These are phyloP conservation scores for Ectropis crepuscularia DNA, from an alignment of 2,888 invertebrate genomes.

Conservation along the genomic window DNA sequence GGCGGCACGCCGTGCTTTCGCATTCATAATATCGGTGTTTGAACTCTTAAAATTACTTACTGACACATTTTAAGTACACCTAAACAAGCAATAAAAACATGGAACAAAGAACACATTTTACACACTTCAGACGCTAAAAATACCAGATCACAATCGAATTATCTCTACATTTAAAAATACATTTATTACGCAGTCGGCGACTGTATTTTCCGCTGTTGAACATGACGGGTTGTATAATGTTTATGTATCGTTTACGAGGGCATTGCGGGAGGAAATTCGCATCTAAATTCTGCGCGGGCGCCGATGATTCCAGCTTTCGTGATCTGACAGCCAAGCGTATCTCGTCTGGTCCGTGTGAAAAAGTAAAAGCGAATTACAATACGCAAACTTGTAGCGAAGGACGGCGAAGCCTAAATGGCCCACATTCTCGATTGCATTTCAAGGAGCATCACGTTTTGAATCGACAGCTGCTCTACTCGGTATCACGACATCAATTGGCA, in stretches of 20 bases:
- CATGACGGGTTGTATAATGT: constrained; percentile 77
- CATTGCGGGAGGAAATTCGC: constrained; percentile 76
- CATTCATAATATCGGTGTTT: constrained; percentile 77
- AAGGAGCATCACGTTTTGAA: constrained; percentile 36
- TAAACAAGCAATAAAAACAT: constrained; percentile 35
- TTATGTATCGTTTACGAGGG: constrained; percentile 71
- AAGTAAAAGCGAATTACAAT: constrained; percentile 54
- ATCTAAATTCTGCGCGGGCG: constrained; percentile 79
- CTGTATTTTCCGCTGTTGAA: constrained; percentile 79
- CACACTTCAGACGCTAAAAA: constrained; percentile 38
- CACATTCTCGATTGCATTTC: constrained; percentile 30
- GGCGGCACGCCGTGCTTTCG: constrained; percentile 74
- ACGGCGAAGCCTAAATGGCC: constrained; percentile 18
- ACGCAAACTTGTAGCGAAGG: constrained; percentile 18
- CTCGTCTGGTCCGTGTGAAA: constrained; percentile 77
- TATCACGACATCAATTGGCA: constrained; percentile 67
- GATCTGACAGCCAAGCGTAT: constrained; percentile 72
- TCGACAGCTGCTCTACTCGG: constrained; percentile 36
- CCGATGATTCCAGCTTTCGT: constrained; percentile 78
- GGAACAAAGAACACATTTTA: constrained; percentile 30
- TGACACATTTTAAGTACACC: constrained; percentile 60
- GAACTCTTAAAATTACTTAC: constrained; percentile 71
- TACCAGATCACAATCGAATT: constrained; percentile 50
- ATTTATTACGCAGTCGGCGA: constrained; percentile 69
- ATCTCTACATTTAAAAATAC: constrained; percentile 62